Conservation (phyloP, 2,113 vertebrate genomes). For the Maccullochella peelii region DNA sequence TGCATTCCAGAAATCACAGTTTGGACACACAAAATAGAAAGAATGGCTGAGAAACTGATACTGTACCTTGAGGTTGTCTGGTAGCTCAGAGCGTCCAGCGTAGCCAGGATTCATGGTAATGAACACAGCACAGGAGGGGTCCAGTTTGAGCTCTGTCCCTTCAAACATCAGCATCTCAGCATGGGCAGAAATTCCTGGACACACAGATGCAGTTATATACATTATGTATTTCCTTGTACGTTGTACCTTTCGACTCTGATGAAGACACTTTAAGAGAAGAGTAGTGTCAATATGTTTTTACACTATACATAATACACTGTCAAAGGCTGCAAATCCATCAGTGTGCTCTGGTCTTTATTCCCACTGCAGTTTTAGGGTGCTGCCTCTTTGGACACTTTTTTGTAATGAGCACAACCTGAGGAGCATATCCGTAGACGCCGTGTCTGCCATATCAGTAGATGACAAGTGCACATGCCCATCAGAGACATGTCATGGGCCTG, state of each 20-base stretch:
- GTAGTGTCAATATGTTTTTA: neutral
- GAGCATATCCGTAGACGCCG: neutral
- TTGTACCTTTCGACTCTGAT: neutral
- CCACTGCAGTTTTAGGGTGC: no score
- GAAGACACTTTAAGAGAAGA: neutral
- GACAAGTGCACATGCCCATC: neutral
- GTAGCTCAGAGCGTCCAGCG: slow-evolving; percentile 92
- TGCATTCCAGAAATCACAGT: neutral
- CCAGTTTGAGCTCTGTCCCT: slow-evolving; percentile 90
- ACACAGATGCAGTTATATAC: slow-evolving; percentile 21
- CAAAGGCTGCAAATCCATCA: neutral
- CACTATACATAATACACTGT: no score
- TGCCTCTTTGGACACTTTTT: neutral
- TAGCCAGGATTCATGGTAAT: slow-evolving; percentile 97
- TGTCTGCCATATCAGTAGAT: neutral
- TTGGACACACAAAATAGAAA: neutral
- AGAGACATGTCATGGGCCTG: neutral
- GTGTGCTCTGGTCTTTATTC: neutral
- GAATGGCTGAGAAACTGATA: neutral
- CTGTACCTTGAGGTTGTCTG: slow-evolving; percentile 92
- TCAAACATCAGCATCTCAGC: slow-evolving; percentile 88
- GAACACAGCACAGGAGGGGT: slow-evolving; percentile 93
- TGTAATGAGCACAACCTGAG: neutral
- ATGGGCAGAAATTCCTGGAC: slow-evolving; percentile 87
- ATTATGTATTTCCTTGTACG: neutral